Evolutionary conservation across 2,888 invertebrate genomes (phyloP), one percentile per base, ranked within the genome.

Genomic region (Caenorhabditis macrosperma): DNA sequence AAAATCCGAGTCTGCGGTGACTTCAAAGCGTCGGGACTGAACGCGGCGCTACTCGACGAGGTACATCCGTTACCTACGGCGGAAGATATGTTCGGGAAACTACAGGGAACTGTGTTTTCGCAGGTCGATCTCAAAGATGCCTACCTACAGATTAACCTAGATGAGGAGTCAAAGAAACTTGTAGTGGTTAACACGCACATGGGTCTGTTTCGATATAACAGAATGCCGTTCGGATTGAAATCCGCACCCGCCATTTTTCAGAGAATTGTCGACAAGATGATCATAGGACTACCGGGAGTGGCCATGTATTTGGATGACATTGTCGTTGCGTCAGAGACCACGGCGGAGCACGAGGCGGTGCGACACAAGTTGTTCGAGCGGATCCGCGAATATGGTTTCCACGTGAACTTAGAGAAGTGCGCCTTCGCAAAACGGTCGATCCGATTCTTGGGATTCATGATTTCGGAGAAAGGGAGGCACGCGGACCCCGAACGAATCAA

Each of bases 201-300:
- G 4, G 85, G 86, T 7, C 26, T 86, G 35, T 85, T 79, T 52
- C 60, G 59, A 20, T 85, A 76, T 41, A 55, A 81, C 30, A 17
- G 85, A 6, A 41, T 86, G 10, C 81, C 86, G 0, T 87, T 87
- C 38, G 87, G 86, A 28, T 50, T 87, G 0, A 77, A 74, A 30
- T 71, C 80, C 2, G 86, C 81, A 1, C 86, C 86, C 5, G 68
- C 59, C 0, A 86, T 84, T 12, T 86, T 87, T 46, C 46, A 46
- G 17, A 1, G 17, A 15, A 46, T 46, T 20, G 17, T 46, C n/a
- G 46, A 46, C n/a, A 10, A 35, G 10, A 69, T 84, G 74, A 20
- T 82, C 2, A 41, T 22, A 1, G 83, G 76, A n/a, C 35, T 85
- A 2, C 12, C 33, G 4, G 69, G 69, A 1, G 66, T 64, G 0